Base-by-base conservation (phyloP, 1,140 invertebrate genomes). In the Aphidius ervi region DNA sequence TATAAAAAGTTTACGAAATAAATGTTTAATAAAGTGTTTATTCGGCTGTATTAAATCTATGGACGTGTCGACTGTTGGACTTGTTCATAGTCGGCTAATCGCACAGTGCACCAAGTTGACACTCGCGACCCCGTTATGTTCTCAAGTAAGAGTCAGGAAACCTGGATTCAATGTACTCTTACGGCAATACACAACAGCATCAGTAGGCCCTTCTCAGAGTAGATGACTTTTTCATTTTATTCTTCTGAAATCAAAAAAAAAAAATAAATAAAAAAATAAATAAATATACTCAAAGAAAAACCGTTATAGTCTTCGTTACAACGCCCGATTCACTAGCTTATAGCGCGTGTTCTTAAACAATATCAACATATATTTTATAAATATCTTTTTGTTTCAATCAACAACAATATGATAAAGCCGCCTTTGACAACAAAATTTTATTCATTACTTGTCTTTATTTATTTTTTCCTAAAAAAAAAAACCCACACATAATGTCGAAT, bases 51-150 rank as follows among this genome's bases (percentile, higher is more conserved):
- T 39, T 31, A 31, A 31, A 31, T 3, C 4, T 31, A 31, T 31
- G 23, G 23, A 31, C 23, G 23, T 31, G 23, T 31, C 4, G 23
- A 31, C 23, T 31, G 23, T 31, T 31, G 23, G 23, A 31, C 23
- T 31, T 31, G 23, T 31, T 31, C 23, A 31, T 4, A 31, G 4
- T 40, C 65, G 56, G 58, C 50, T 50, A 37, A 64, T 64, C 48
- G 55, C 62, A 43, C 60, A 55, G 63, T 50, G 63, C 53, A 64
- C 54, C 58, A 46, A 56, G 61, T 68, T 64, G 68, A 70, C 66
- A 67, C 59, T 57, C 47, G 65, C 66, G 64, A 65, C 67, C 67
- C 68, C 62, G 64, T 70, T 68, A 63, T 23, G 41, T 54, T 16
- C 49, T 42, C 42, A 46, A 46, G 16, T 9, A 56, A 63, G 41